Conservation (phyloP, 2,113 vertebrate genomes). For the Hylia prasina region DNA sequence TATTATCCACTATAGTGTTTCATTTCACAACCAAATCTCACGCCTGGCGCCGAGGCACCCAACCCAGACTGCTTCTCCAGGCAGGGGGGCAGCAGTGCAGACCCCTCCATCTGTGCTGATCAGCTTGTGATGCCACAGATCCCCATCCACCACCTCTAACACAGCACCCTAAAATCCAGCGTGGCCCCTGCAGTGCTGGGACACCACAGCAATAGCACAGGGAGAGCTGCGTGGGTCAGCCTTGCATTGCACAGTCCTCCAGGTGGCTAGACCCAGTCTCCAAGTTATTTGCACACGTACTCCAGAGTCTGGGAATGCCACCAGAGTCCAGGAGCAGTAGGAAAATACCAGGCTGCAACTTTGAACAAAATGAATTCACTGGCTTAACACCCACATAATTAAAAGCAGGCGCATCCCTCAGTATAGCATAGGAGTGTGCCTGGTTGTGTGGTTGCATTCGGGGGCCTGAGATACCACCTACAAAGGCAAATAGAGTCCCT, state of each 20-base stretch:
- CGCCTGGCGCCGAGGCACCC: accelerated
- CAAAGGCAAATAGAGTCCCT: not conserved
- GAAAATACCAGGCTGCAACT: conserved; percentile 5
- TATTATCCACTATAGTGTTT: not conserved
- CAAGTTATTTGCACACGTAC: not conserved
- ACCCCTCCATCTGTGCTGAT: not conserved
- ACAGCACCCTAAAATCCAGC: not conserved
- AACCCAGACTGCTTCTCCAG: not conserved
- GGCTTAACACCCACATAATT: conserved; percentile 4
- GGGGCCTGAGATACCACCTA: not conserved
- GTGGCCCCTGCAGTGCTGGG: not conserved
- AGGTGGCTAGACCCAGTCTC: not conserved
- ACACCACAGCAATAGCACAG: not conserved
- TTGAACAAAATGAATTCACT: not conserved
- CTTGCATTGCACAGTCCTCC: accelerated
- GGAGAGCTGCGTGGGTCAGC: not conserved
- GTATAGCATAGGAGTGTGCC: not conserved
- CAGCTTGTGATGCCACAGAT: not conserved
- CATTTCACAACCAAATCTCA: not conserved
- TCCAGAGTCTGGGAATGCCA: not conserved
- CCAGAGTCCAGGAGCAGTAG: not conserved
- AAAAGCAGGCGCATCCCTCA: not conserved
- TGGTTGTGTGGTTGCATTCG: not conserved
- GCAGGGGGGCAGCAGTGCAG: not conserved
- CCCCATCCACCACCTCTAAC: not conserved